These are phyloP conservation scores for Clepsis dumicolana DNA, from an alignment of 2,888 invertebrate genomes.

Conservation along the genomic window DNA sequence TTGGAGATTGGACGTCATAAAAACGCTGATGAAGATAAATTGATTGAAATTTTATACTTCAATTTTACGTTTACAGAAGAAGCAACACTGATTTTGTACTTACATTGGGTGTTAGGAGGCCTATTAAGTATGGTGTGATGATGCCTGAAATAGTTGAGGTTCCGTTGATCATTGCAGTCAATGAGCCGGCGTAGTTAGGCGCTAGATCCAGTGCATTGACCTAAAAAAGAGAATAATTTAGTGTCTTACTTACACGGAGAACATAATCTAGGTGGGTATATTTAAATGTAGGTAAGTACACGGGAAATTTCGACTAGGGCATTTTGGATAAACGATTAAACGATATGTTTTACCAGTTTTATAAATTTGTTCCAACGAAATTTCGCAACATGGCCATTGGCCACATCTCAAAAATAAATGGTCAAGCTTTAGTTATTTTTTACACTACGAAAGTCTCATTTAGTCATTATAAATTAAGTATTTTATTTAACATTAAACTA, in stretches of 20 bases:
- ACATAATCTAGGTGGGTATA: not conserved
- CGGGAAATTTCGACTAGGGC: too few relatives aligned
- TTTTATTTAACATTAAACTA: not conserved
- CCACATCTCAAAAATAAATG: too few relatives aligned
- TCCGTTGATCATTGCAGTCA: slow-evolving; percentile 89
- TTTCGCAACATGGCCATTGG: too few relatives aligned
- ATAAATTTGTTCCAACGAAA: too few relatives aligned
- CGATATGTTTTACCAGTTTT: too few relatives aligned
- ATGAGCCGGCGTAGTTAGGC: slow-evolving; percentile 88
- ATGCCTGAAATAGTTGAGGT: slow-evolving; percentile 88
- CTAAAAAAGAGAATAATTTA: slow-evolving; percentile 56
- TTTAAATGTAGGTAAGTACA: not conserved
- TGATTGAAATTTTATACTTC: not conserved
- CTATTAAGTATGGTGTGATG: slow-evolving; percentile 88
- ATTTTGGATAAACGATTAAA: too few relatives aligned
- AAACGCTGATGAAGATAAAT: slow-evolving; percentile 12
- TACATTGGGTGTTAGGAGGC: slow-evolving; percentile 87
- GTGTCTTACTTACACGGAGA: too few relatives aligned
- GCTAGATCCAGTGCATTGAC: slow-evolving; percentile 89
- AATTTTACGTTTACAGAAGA: slow-evolving; percentile 3
- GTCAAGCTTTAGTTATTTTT: too few relatives aligned
- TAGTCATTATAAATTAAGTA: not conserved
- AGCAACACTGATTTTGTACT: slow-evolving; percentile 56
- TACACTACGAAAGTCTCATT: not conserved
- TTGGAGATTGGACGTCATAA: slow-evolving; percentile 1